Evolutionary conservation across 64 coral and sea anemone genomes (phyloP), one percentile per base, ranked within the genome.

Genomic region (Astreopora myriophthalma): DNA sequence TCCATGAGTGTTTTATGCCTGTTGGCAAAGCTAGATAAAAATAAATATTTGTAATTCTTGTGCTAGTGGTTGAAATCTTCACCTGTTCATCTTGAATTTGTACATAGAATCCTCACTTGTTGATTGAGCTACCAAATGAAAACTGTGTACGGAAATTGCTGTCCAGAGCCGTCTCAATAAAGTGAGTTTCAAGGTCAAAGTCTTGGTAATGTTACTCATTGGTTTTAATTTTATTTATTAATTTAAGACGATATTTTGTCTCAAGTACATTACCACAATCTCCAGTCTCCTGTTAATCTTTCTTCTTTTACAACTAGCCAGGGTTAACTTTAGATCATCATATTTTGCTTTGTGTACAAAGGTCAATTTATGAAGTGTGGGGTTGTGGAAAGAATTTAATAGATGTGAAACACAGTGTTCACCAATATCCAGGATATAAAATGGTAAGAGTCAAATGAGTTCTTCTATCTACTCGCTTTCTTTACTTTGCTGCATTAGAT

Each of bases 331-430:
- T 16, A 11, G 13, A 20, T 16, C 10, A 17, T 34, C 16, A 34
- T 48, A 51, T 30, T 83, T 34, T 55, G 8, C 14, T 49, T 10
- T 29, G 51, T 64, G 10, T 64, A 33, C 8, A 24, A 31, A 95
- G 93, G 58, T 95, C 87, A 75, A 29, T 95, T 12, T 91, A 85
- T 85, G 88, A 95, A 87, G 24, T 95, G 34, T 95, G 81, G 79
- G 93, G 93, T 27, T 27, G 16, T 78, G 93, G 79, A 58, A 68
- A 80, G 33, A 90, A 72, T 67, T 63, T 95, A 39, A 63, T 63
- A 66, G 80, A 77, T 24, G 40, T 95, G 34, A 60, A 60, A 28
- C 35, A 86, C 7, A 71, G 58, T 46, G 24, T 95, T 34, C 74
- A 28, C 33, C 32, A 90, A 62, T 95, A 95, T 85, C 78, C 87